These are phyloP conservation scores for Trematomus loennbergii DNA, from an alignment of 2,113 vertebrate species.

Conservation along the genomic window DNA sequence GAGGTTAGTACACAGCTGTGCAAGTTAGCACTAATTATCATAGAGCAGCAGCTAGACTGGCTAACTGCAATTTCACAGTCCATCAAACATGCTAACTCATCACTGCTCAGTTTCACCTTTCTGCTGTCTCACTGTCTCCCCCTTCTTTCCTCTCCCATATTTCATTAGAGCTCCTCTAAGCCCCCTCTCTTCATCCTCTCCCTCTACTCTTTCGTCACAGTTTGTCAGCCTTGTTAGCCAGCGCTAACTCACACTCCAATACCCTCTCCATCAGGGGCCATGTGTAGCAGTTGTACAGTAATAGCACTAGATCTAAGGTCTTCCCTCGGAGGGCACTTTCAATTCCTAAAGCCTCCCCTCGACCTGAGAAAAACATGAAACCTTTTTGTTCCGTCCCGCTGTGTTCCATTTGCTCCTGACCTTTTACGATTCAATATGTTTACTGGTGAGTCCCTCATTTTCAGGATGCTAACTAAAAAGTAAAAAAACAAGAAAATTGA, in stretches of 20 bases:
- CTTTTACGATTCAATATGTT: conserved; percentile 45
- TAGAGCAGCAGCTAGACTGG: conserved; percentile 22
- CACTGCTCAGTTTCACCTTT: conserved; percentile 33
- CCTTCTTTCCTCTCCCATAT: conserved; percentile 1
- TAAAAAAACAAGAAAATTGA: background rate
- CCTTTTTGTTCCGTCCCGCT: conserved; percentile 2
- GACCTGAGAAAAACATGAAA: conserved; percentile 40
- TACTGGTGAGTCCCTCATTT: background rate
- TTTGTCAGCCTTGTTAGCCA: conserved; percentile 53
- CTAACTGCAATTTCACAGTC: conserved; percentile 61
- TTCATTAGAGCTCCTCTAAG: conserved; percentile 31
- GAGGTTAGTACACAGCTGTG: conserved; percentile 86
- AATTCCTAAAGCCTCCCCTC: conserved; percentile 10
- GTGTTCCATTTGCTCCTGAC: conserved; percentile 44
- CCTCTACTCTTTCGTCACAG: background rate
- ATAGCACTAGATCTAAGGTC: conserved; percentile 29
- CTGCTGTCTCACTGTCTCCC: conserved; percentile 8
- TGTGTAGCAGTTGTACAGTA: conserved; percentile 35
- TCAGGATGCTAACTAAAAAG: conserved; percentile 12
- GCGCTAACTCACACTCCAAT: conserved; percentile 28
- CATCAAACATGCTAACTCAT: conserved; percentile 61
- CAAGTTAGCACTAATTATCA: conserved; percentile 31
- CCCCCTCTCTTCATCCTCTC: background rate
- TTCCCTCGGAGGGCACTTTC: conserved; percentile 21
- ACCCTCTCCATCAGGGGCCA: background rate